A percentile compares a stretch with the other conserved stretches of the same genome.
phyloP scores from a whole-genome alignment of 37 sponge, comb jelly and placozoan species.

The Haliclona indistincta region DNA sequence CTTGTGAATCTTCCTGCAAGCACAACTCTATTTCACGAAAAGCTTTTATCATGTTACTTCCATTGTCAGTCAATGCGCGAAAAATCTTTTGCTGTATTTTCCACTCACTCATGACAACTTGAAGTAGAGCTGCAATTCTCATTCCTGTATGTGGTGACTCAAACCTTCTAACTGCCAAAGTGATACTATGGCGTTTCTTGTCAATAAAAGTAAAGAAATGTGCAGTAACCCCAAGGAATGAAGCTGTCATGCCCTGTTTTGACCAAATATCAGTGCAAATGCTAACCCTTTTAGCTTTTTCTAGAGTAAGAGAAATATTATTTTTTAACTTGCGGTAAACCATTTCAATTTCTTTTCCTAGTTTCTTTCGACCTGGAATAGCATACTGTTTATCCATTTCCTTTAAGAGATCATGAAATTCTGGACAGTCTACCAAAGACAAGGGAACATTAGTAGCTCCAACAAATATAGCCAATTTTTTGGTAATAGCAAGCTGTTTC shows the following conservation, averaged over 20 bases:
- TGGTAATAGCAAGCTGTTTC: not conserved
- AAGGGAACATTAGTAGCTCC: not conserved
- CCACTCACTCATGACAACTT: slow-evolving; percentile 15
- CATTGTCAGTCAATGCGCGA: slow-evolving; percentile 27
- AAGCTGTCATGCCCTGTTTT: slow-evolving; percentile 28
- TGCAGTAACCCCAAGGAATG: slow-evolving; percentile 28
- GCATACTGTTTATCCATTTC: not conserved
- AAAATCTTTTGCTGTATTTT: slow-evolving; percentile 11
- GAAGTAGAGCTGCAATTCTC: not conserved
- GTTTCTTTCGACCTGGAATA: not conserved
- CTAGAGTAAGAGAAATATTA: not conserved
- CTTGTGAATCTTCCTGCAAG: not conserved
- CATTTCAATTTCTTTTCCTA: not conserved
- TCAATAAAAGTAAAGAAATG: slow-evolving; percentile 10
- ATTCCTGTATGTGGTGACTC: slow-evolving; percentile 7
- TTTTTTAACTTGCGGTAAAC: slow-evolving; percentile 7
- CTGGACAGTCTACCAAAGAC: not conserved
- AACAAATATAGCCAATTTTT: slow-evolving; percentile 3
- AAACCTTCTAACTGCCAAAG: slow-evolving; percentile 21
- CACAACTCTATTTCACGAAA: not conserved
- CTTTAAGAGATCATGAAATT: not conserved
- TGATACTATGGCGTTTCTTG: not conserved
- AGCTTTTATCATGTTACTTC: slow-evolving; percentile 33
- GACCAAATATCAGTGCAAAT: slow-evolving; percentile 30
- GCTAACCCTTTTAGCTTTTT: slow-evolving; percentile 1